A percentile compares a stretch with the other conserved stretches of the same genome.
Evolutionary conservation across 2,888 invertebrate genomes (phyloP).

Genomic region (Ophion ellenae): DNA sequence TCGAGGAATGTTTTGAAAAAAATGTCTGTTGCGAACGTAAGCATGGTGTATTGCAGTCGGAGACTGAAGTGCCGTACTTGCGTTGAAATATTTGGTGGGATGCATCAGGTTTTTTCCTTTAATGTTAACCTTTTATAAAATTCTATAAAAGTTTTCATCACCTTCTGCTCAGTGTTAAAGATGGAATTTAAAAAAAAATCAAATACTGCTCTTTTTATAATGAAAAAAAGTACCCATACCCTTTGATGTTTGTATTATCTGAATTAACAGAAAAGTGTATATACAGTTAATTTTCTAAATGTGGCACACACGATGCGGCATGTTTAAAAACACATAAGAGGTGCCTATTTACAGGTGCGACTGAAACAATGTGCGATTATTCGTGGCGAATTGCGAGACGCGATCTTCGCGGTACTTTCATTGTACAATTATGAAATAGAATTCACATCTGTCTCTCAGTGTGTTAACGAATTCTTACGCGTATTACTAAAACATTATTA

Average conservation of each 20-base stretch:
- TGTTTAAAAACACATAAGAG: constrained; percentile 38
- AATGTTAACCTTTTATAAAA: too few species aligned
- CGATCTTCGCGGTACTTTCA: not conserved
- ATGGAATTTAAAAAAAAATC: not conserved
- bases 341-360: constrained; percentile 63
- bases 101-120: too few species aligned
- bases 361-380: constrained; percentile 35
- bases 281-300: constrained; percentile 49
- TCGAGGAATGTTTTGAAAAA: too few species aligned
- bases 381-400: not conserved
- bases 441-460: constrained; percentile 83
- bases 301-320: constrained; percentile 49
- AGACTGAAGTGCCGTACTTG: too few species aligned
- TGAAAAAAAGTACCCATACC: constrained; percentile 88
- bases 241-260: constrained; percentile 77
- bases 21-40: too few species aligned
- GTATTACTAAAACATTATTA: constrained; percentile 77
- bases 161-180: too few species aligned
- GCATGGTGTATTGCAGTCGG: too few species aligned
- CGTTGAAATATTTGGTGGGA: too few species aligned
- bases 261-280: constrained; percentile 58
- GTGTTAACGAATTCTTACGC: constrained; percentile 80
- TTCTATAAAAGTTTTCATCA: too few species aligned
- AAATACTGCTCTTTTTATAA: constrained; percentile 82
- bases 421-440: constrained; percentile 3